Percentiles rank a stretch among this genome's conserved stretches.
These are phyloP conservation scores for Paedocypris micromegethes DNA, from an alignment of 2,797 vertebrate genomes.

Conservation along the genomic window DNA sequence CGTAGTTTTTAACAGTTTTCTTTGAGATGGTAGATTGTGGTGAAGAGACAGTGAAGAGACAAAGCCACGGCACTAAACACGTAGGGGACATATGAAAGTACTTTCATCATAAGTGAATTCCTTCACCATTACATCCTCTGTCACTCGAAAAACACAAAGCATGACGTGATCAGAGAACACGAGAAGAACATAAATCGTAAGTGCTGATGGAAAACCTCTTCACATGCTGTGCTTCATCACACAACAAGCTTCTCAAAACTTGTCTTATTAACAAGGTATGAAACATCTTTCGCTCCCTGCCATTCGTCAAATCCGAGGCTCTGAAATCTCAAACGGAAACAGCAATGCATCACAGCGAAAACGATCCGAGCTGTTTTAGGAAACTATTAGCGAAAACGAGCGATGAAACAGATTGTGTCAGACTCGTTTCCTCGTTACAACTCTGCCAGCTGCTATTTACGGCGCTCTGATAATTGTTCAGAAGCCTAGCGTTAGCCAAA, in stretches of 20 bases:
- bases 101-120: conserved; percentile 46
- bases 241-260: conserved; percentile 38
- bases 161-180: conserved; percentile 46
- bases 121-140: conserved; percentile 40
- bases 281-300: conserved; percentile 42
- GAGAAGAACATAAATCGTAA: conserved; percentile 43
- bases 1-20: too few species aligned
- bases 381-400: conserved; percentile 59
- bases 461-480: conserved; percentile 62
- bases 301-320: conserved; percentile 49
- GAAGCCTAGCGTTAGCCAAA: conserved; percentile 55
- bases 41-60: background rate
- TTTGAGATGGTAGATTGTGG: conserved; percentile 15
- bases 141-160: conserved; percentile 35
- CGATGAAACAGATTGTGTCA: conserved; percentile 60
- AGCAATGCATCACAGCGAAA: conserved; percentile 42
- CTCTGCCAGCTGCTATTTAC: conserved; percentile 64
- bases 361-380: conserved; percentile 54
- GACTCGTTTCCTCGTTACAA: conserved; percentile 59
- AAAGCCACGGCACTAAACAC: conserved; percentile 31
- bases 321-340: conserved; percentile 50
- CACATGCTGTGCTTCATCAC: conserved; percentile 40
- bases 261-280: conserved; percentile 42
- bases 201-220: conserved; percentile 41
- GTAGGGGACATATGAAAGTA: conserved; percentile 45